phyloP scores from a whole-genome alignment of 2,113 vertebrate genomes.

The Zootoca vivipara region DNA sequence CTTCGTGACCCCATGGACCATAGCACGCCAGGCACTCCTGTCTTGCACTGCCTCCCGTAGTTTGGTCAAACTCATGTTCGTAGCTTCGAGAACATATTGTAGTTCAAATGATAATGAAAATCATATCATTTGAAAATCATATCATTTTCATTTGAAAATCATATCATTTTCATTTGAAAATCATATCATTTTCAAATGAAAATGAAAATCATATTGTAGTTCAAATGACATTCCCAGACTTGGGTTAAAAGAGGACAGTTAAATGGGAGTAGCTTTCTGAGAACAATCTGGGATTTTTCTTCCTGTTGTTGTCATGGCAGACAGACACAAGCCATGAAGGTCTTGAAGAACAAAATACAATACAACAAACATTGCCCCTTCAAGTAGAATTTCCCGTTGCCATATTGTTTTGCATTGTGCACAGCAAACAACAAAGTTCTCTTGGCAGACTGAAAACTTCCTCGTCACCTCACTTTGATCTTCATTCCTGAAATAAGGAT shows the following conservation, averaged over 20 bases:
- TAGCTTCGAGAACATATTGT: too few species aligned
- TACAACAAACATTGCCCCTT: background rate
- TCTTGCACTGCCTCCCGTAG: too few species aligned
- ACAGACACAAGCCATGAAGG: background rate
- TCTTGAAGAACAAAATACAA: background rate
- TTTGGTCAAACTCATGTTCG: too few species aligned
- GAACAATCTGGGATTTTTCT: background rate
- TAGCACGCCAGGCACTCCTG: too few species aligned
- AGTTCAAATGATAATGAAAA: too few species aligned
- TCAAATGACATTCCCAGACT: slow-evolving; percentile 8
- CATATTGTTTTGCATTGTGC: background rate
- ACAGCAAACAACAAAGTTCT: slow-evolving; percentile 3
- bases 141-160: too few species aligned
- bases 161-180: too few species aligned
- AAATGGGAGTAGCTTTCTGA: slow-evolving; percentile 9
- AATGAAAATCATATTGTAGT: background rate
- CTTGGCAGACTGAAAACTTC: background rate
- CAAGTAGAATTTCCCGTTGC: background rate
- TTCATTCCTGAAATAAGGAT: background rate
- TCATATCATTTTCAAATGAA: too few species aligned
- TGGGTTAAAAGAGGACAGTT: background rate
- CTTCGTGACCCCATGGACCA: too few species aligned
- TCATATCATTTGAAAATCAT: too few species aligned
- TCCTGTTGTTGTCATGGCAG: slow-evolving; percentile 10
- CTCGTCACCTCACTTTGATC: background rate